Conservation (phyloP, 2,797 vertebrate genomes). For the Mycteria americana region DNA sequence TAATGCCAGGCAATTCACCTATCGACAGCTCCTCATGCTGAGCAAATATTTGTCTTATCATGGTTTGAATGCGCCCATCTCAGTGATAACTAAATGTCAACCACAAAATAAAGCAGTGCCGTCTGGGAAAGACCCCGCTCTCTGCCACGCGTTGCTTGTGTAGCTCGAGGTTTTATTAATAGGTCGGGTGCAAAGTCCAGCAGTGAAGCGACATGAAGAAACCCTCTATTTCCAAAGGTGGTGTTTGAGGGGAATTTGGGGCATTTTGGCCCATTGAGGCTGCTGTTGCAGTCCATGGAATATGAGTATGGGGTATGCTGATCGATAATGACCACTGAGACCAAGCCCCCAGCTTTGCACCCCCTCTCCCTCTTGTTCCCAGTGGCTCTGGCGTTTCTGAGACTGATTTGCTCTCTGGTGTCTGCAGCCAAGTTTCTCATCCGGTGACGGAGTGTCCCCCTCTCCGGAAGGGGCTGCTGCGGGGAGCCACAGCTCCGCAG, state of each 20-base stretch:
- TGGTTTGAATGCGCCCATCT: background rate
- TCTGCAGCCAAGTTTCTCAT: background rate
- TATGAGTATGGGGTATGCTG: rapidly evolving
- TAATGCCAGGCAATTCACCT: background rate
- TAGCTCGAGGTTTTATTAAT: background rate
- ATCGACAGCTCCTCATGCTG: background rate
- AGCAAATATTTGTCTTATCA: conserved; percentile 4
- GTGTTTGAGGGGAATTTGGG: background rate
- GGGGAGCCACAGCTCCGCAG: background rate
- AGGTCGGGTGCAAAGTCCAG: rapidly evolving
- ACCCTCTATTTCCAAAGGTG: background rate
- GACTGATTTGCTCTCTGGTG: background rate
- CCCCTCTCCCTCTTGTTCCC: background rate
- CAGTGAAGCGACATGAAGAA: background rate
- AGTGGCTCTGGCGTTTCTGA: background rate
- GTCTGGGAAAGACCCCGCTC: background rate
- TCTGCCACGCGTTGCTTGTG: rapidly evolving
- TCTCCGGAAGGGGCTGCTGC: background rate
- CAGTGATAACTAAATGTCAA: background rate
- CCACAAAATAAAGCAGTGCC: background rate
- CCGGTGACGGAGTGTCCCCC: background rate
- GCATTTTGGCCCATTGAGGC: rapidly evolving
- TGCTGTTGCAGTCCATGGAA: background rate
- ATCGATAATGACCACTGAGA: rapidly evolving
- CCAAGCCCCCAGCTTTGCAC: background rate